phyloP scores from a whole-genome alignment of 2,113 vertebrate genomes.

The Saiga tatarica region DNA sequence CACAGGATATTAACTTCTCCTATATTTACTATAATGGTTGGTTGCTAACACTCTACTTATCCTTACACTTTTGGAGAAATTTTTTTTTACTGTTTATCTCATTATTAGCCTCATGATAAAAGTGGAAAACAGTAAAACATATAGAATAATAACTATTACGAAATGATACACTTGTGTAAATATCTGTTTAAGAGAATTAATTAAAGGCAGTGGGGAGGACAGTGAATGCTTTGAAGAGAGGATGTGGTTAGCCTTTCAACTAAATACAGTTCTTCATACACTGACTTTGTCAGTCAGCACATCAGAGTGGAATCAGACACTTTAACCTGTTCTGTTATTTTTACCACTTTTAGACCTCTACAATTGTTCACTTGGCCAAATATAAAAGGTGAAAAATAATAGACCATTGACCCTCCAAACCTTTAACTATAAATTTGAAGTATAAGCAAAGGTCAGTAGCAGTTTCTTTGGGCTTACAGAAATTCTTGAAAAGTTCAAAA shows the following conservation, averaged over 20 bases:
- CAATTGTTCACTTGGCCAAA: background rate
- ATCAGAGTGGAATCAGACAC: background rate
- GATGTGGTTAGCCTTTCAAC: background rate
- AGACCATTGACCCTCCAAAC: background rate
- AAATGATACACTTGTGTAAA: background rate
- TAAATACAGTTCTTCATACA: background rate
- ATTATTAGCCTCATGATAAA: background rate
- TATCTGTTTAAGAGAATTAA: background rate
- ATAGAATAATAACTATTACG: background rate
- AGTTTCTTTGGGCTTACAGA: background rate
- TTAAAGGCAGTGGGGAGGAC: background rate
- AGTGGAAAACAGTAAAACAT: background rate
- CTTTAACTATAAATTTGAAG: background rate
- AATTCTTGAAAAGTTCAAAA: slow-evolving; percentile 51
- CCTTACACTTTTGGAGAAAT: background rate
- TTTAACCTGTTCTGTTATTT: background rate
- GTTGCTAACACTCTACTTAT: background rate
- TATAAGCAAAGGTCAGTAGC: background rate
- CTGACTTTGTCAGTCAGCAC: background rate
- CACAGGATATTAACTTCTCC: background rate
- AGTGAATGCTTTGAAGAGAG: background rate
- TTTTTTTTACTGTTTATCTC: background rate
- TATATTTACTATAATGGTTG: background rate
- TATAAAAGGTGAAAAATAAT: slow-evolving; percentile 19
- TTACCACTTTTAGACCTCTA: background rate